A percentile compares a stretch with the other conserved stretches of the same genome.
Evolutionary conservation across 2,797 vertebrate species (phyloP).

Genomic region (Dendrocincla fuliginosa): DNA sequence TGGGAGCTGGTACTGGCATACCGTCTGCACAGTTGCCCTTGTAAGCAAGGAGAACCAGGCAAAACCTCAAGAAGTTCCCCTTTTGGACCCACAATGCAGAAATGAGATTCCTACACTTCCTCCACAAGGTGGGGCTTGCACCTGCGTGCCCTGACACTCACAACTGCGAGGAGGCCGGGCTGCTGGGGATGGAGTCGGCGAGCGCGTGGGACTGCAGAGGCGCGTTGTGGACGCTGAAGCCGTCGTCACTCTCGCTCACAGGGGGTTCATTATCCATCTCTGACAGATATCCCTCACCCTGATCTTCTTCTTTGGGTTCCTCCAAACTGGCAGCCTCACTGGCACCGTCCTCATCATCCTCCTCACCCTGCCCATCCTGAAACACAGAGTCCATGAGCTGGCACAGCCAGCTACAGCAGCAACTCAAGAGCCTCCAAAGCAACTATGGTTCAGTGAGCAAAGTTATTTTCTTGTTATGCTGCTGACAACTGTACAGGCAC

Average conservation of each 20-base stretch:
- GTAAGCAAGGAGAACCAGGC: neutral
- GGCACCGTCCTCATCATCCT: constrained; percentile 88
- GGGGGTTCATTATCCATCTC: constrained; percentile 92
- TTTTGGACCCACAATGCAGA: neutral
- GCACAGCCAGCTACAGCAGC: neutral
- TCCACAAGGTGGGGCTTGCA: neutral
- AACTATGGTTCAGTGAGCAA: neutral
- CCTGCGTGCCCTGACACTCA: constrained; percentile 77
- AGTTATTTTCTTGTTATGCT: neutral
- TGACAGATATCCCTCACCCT: constrained; percentile 88
- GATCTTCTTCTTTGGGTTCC: constrained; percentile 88
- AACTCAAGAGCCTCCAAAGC: neutral
- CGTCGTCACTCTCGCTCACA: constrained; percentile 94
- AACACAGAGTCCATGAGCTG: constrained; percentile 54
- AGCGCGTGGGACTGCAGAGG: constrained; percentile 90
- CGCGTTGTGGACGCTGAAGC: constrained; percentile 93
- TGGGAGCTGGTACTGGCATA: neutral
- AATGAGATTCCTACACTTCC: neutral
- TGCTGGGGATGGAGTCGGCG: constrained; percentile 95
- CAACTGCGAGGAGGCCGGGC: constrained; percentile 97
- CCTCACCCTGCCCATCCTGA: constrained; percentile 83
- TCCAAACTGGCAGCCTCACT: constrained; percentile 88
- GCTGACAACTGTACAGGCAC: neutral
- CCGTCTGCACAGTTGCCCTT: neutral
- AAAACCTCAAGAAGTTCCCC: neutral